Conservation (phyloP, 2,113 vertebrate species). For the Myocastor coypus region DNA sequence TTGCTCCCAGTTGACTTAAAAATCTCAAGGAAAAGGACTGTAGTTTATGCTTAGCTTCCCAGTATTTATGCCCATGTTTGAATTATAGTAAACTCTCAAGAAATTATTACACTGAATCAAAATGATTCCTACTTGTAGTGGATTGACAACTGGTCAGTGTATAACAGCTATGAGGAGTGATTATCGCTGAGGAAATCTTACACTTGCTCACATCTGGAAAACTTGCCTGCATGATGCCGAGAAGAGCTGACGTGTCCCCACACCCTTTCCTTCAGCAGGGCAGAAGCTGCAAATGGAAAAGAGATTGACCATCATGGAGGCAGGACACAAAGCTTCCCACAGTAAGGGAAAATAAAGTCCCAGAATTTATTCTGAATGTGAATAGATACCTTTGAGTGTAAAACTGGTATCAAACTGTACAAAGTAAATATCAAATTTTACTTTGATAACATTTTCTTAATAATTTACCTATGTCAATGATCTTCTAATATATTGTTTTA, state of each 20-base stretch:
- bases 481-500: neutral
- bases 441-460: neutral
- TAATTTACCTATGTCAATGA: neutral
- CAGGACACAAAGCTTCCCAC: neutral
- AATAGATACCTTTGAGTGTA: neutral
- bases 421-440: neutral
- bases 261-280: neutral
- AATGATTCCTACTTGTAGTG: neutral
- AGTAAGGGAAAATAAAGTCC: neutral
- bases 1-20: neutral
- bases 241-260: neutral
- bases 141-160: no score
- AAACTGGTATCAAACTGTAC: neutral
- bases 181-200: neutral
- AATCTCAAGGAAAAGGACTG: neutral
- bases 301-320: neutral
- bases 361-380: neutral
- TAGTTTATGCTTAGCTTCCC: neutral
- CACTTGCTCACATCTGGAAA: neutral
- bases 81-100: neutral
- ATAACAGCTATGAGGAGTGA: neutral
- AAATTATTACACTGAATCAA: neutral
- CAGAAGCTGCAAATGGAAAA: neutral
- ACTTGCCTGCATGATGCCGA: neutral
- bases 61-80: neutral